Evolutionary conservation across 2,888 invertebrate genomes (phyloP).

Genomic region (Platerodrilus igneus): DNA sequence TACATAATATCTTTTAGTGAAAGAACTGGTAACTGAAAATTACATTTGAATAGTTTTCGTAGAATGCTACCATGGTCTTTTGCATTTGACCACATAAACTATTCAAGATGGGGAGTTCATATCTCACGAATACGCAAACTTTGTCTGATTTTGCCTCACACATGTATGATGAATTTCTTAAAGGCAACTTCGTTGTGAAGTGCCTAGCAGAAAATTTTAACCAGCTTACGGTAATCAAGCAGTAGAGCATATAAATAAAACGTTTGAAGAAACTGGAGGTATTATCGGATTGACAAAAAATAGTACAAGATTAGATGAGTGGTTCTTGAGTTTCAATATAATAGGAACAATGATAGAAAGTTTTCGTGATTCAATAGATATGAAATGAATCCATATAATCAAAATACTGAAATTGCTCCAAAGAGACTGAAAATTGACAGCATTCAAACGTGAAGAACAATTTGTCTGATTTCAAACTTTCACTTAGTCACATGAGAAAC

Average conservation of each 20-base stretch:
- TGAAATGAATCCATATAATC: constrained; percentile 6
- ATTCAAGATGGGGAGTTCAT: no score
- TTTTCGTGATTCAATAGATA: constrained; percentile 3
- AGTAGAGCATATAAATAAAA: constrained; percentile 14
- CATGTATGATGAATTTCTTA: no score
- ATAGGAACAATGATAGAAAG: constrained; percentile 14
- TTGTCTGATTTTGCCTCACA: no score
- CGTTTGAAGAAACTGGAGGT: constrained; percentile 5
- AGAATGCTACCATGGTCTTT: no score
- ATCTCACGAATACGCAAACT: no score
- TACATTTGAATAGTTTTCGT: no score
- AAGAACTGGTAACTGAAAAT: no score
- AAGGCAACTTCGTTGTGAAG: constrained; percentile 6
- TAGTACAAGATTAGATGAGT: constrained; percentile 20
- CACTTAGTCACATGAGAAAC: not conserved
- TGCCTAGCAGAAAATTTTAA: constrained; percentile 7
- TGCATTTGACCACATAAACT: no score
- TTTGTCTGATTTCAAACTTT: constrained; percentile 13
- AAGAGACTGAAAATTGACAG: no score
- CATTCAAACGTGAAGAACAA: constrained; percentile 7
- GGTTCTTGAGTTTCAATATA: constrained; percentile 22
- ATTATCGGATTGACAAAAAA: constrained; percentile 19
- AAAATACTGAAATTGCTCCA: constrained; percentile 14
- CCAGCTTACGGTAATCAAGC: constrained; percentile 23
- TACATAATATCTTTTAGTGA: no score